A percentile compares a stretch with the other conserved stretches of the same genome.
Evolutionary conservation across 2,888 invertebrate genomes (phyloP).

Genomic region (Volucella zonaria): DNA sequence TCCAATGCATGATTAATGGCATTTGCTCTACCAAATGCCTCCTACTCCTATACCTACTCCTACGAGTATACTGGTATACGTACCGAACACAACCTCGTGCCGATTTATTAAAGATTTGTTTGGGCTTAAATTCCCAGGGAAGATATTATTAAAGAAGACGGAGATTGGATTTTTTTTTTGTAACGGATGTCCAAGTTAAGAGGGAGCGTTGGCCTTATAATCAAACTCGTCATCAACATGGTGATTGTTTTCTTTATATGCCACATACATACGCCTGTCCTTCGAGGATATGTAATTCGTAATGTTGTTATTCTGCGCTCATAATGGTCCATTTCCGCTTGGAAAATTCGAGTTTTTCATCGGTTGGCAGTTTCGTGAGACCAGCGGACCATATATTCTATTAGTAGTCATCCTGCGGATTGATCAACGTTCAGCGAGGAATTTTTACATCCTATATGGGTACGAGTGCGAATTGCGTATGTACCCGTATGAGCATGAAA

Average conservation of each 20-base stretch:
- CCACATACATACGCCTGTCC: too few species aligned
- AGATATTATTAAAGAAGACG: too few species aligned
- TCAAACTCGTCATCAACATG: too few species aligned
- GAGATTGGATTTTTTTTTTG: too few species aligned
- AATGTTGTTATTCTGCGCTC: not conserved
- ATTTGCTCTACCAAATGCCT: too few species aligned
- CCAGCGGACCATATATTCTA: slow-evolving; percentile 14
- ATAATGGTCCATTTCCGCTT: slow-evolving; percentile 7
- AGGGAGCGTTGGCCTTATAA: too few species aligned
- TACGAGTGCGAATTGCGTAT: not conserved
- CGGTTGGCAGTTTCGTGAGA: slow-evolving; percentile 19
- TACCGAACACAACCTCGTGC: not conserved
- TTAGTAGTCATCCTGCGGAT: slow-evolving; percentile 12
- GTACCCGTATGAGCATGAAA: not conserved
- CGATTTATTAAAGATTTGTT: not conserved
- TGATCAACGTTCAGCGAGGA: not conserved
- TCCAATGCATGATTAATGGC: too few species aligned
- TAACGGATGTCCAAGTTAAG: too few species aligned
- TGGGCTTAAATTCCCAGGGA: not conserved
- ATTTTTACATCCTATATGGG: too few species aligned
- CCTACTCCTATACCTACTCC: not conserved
- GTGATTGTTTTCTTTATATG: too few species aligned
- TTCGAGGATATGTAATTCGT: not conserved
- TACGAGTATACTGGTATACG: not conserved
- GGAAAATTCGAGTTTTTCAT: slow-evolving; percentile 16